Percentiles rank a stretch among this genome's conserved stretches.
These are phyloP conservation scores for Drosophila ercepeae DNA, from an alignment of 1,140 invertebrate species.

Conservation along the genomic window DNA sequence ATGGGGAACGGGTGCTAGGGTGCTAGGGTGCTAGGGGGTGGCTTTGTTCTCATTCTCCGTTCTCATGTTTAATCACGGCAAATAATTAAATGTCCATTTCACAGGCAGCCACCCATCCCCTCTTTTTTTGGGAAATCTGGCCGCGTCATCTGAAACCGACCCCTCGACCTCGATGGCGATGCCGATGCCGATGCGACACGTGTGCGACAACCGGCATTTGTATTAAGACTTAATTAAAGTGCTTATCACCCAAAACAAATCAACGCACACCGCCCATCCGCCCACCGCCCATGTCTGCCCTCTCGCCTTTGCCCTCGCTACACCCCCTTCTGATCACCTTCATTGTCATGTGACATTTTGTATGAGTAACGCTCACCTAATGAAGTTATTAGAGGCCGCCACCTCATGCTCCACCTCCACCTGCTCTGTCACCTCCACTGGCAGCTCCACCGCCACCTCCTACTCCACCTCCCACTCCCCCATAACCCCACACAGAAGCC, in stretches of 20 bases:
- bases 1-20: too few species aligned
- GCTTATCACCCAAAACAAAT: constrained; percentile 83
- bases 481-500: constrained; percentile 5
- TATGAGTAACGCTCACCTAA: constrained; percentile 66
- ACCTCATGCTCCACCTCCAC: neutral
- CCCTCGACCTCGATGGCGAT: constrained; percentile 32
- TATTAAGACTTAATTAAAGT: constrained; percentile 84
- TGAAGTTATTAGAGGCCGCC: constrained; percentile 66
- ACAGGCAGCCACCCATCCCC: constrained; percentile 39
- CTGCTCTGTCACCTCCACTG: too few species aligned
- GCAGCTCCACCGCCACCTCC: too few species aligned
- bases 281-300: neutral
- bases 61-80: constrained; percentile 73
- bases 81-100: constrained; percentile 84
- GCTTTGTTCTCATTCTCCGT: constrained; percentile 34
- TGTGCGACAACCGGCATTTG: constrained; percentile 82
- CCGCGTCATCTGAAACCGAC: constrained; percentile 39
- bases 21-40: too few species aligned
- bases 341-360: constrained; percentile 61
- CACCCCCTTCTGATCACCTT: too few species aligned
- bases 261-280: constrained; percentile 23
- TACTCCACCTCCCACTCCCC: neutral
- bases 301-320: too few species aligned
- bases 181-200: constrained; percentile 58
- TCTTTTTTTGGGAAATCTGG: constrained; percentile 12